Base-by-base conservation (phyloP, 2,888 invertebrate genomes). In the Sceliomorpha sp. region DNA sequence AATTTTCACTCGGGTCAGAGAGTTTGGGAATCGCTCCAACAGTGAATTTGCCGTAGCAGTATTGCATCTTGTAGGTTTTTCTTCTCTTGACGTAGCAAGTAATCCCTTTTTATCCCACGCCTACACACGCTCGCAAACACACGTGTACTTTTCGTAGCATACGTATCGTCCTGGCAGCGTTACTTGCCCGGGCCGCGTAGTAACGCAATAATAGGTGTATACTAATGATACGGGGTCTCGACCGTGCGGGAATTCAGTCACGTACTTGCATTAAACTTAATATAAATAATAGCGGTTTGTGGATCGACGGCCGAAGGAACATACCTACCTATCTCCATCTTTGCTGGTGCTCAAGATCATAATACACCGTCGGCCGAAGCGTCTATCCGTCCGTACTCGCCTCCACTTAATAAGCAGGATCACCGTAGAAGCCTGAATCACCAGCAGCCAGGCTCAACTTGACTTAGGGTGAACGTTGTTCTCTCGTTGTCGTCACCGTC, bases 261-360 rank as follows among this genome's bases (percentile, higher is more conserved):
- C 87, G 88, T 88, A 88, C 82, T 87, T 88, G 87, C 87, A 88
- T 88, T 88, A 88, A 88, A 88, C 87, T 88, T 88, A 88, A 88
- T 88, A 88, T 88, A 88, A 88, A 88, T 88, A 88, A 88, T 88
- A 88, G 87, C 87, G 84, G 87, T 87, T 88, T 86, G 87, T 70
- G 73, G 77, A 77, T 76, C 76, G 74, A 60, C 68, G 73, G 58
- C 36, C 70, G 60, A 71, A 70, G 59, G 66, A 70, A 68, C 80
- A 79, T 84, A 84, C 80, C 84, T 77, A 81, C 80, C 87, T 86
- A 85, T 85, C 86, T 84, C 84, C 85, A 83, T 84, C 85, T 85
- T 80, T 77, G 74, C 74, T 69, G 66, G 72, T 76, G 77, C 77
- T 70, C 75, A 63, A 73, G 77, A 76, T 79, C 84, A 84, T 85